Evolutionary conservation across 2,113 vertebrate species (phyloP).

Genomic region (Bombycilla garrulus): DNA sequence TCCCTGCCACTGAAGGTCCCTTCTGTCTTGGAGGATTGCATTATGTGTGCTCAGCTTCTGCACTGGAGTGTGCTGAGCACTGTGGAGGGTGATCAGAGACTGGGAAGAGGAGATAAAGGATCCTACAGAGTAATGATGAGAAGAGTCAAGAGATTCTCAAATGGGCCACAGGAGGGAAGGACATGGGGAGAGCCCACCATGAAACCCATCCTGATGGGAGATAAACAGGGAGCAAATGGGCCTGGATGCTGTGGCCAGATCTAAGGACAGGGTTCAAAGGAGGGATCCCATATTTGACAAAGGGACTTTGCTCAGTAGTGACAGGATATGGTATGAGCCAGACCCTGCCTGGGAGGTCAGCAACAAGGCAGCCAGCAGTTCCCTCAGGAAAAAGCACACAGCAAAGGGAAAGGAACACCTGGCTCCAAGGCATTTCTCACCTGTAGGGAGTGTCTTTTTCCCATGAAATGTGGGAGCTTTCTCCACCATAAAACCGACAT

Average conservation of each 20-base stretch:
- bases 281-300: neutral
- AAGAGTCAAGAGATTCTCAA: neutral
- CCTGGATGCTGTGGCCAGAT: neutral
- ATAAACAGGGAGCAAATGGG: fast-evolving
- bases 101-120: neutral
- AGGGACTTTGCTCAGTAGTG: neutral
- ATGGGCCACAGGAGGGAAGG: neutral
- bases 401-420: neutral
- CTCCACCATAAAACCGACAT: neutral
- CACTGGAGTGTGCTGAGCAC: neutral
- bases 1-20: neutral
- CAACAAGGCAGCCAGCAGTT: neutral
- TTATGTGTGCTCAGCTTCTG: neutral
- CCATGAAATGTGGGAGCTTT: neutral
- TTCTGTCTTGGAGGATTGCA: neutral
- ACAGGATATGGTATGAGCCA: neutral
- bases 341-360: neutral
- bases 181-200: neutral
- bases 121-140: neutral
- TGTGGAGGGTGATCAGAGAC: neutral
- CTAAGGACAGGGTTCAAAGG: neutral
- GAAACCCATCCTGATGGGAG: neutral
- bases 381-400: neutral
- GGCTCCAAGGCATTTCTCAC: neutral
- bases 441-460: neutral